Evolutionary conservation across 2,113 vertebrate genomes (phyloP), one percentile per base, ranked within the genome.

Genomic region (Archilochus colubris): DNA sequence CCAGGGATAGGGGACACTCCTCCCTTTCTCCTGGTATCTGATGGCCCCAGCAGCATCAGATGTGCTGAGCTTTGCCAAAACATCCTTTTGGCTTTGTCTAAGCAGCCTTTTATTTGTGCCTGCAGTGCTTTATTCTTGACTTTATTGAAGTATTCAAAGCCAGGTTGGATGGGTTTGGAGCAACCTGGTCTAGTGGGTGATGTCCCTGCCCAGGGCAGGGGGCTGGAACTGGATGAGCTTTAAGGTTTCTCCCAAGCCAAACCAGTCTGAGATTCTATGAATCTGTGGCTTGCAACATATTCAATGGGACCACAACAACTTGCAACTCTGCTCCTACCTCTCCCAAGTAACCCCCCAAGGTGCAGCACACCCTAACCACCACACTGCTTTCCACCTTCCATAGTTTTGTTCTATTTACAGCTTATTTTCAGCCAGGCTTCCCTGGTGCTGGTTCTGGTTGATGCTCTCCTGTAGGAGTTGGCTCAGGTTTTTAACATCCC

Each of bases 401-500:
- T 51, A 19, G 54, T 85, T 59, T 50, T n/a, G 14, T 81, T 96
- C 16, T 61, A 77, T 86, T 94, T 89, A 88, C 48, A 89, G 50
- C 61, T 84, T 64, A 1, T 30, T 89, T 96, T 88, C 81, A 72
- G 91, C 87, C 22, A 53, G 57, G 75, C 68, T 91, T 48, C 72
- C 57, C 59, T 63, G 0, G 20, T 16, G 36, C 8, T 15, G 38
- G 81, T 69, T 15, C 53, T 82, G 78, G 77, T 38, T 74, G 19
- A 33, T 10, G 46, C 46, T 87, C 62, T 70, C 30, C 25, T 38
- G 58, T 31, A 54, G 84, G 66, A 61, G 38, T 0, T 64, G 78
- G 63, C 84, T 63, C 70, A 15, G 62, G 84, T 63, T 36, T 91
- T 87, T n/a, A 40, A 30, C 0, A 0, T 50, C 40, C 81, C 86